Base-by-base conservation (phyloP, 2,888 invertebrate genomes). In the Tholera decimalis region DNA sequence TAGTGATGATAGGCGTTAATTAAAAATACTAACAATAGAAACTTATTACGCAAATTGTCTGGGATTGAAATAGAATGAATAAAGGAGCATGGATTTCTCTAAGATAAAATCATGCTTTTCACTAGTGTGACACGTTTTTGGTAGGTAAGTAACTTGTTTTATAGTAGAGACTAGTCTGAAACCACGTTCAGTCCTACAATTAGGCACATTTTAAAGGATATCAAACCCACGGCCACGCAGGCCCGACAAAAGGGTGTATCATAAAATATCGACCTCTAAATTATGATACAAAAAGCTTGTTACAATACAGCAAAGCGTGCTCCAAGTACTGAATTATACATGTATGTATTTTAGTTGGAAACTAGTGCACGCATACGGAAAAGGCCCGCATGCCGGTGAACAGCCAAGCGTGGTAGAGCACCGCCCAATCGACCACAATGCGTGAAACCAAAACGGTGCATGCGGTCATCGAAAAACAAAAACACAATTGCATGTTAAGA, bases 341-440 rank as follows among this genome's bases (percentile, higher is more conserved):
- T 74, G 72, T 79, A 79, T 77, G 73, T 80, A 82, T 82, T 82
- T 77, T 71, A 66, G 81, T 78, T 81, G 73, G 81, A 85, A 89
- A 88, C 84, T 84, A 81, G 86, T 79, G 78, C 89, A 88, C 87
- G 89, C 89, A 90, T 83, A 88, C 88, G 91, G 91, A 91, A 91
- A 84, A 85, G 78, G 79, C 80, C 78, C 78, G 86, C 88, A 88
- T 86, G 82, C 87, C 84, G 62, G 84, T 79, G 73, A 64, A 86
- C 84, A 86, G 83, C 83, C 67, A 80, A 88, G 84, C 89, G 85
- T 88, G 86, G 72, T 80, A 59, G 56, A 83, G 81, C 83, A 81
- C 81, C 86, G 83, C 83, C 88, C 86, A 84, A 73, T 76, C 76
- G 72, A 51, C 60, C 64, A 68, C 73, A 68, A 68, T 79, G 86